A percentile compares a stretch with the other conserved stretches of the same genome.
Evolutionary conservation across 2,888 invertebrate species (phyloP).

Genomic region (Alentia gelatinosa): DNA sequence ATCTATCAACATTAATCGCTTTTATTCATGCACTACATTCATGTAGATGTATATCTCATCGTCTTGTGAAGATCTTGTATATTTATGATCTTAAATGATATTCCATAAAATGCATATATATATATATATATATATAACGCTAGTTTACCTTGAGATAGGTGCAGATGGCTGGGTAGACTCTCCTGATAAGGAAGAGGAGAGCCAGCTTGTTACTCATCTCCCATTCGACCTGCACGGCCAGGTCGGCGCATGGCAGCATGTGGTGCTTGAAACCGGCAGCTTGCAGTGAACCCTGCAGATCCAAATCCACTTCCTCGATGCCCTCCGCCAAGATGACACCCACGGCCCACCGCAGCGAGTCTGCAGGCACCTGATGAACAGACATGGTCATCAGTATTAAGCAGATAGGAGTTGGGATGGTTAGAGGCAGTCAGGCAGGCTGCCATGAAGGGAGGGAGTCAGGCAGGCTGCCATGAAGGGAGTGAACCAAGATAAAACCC

Average conservation of each 20-base stretch:
- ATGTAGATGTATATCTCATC: not conserved
- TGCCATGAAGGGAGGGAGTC: no score
- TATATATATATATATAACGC: not conserved
- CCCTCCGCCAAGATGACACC: constrained; percentile 29
- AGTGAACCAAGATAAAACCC: no score
- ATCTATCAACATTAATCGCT: no score
- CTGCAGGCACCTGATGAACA: constrained; percentile 19
- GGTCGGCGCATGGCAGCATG: constrained; percentile 8
- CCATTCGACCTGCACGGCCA: not conserved
- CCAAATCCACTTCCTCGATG: not conserved
- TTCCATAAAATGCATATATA: not conserved
- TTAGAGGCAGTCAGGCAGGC: no score
- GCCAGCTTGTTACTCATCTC: not conserved
- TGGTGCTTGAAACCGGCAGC: not conserved
- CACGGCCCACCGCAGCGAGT: not conserved
- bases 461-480: no score
- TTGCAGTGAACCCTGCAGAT: not conserved
- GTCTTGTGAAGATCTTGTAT: not conserved
- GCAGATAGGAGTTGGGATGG: no score
- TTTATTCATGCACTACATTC: no score
- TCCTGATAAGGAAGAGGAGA: not conserved
- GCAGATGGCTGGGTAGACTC: not conserved
- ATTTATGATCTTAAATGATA: not conserved
- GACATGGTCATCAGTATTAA: no score
- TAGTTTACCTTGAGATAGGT: not conserved